A percentile compares a stretch with the other conserved stretches of the same genome.
phyloP scores from a whole-genome alignment of 2,797 vertebrate species.

The Urophycis tenuis region DNA sequence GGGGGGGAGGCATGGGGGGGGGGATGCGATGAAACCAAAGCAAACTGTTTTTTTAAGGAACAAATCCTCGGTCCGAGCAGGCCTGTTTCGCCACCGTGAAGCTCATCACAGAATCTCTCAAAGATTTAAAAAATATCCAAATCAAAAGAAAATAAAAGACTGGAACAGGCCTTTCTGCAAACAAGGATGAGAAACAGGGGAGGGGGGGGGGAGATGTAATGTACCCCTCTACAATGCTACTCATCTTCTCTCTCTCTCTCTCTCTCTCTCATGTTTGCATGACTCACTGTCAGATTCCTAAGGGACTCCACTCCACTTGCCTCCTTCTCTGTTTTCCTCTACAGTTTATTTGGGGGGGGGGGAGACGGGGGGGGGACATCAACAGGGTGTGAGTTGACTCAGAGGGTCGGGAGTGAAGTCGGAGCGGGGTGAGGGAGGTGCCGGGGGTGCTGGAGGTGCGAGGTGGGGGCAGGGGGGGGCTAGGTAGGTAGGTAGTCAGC shows the following conservation, averaged over 20 bases:
- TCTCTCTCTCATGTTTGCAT: conserved; percentile 68
- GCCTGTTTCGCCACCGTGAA: conserved; percentile 50
- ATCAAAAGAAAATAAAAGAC: conserved; percentile 34
- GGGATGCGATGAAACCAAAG: conserved; percentile 46
- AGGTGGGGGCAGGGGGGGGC: conserved; percentile 18
- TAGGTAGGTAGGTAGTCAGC: conserved; percentile 28
- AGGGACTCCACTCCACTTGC: conserved; percentile 31
- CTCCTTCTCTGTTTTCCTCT: conserved; percentile 67
- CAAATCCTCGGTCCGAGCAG: conserved; percentile 59
- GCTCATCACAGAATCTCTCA: conserved; percentile 42
- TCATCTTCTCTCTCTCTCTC: conserved; percentile 49
- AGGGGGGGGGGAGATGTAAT: conserved; percentile 41
- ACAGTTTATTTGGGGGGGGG: conserved; percentile 59
- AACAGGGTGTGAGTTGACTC: not conserved
- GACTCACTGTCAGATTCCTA: conserved; percentile 47
- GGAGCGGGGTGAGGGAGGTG: conserved; percentile 31
- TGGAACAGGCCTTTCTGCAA: conserved; percentile 63
- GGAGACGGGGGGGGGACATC: not conserved
- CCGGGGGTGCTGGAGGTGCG: conserved; percentile 12
- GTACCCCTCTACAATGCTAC: conserved; percentile 45
- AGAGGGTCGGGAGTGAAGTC: conserved; percentile 20
- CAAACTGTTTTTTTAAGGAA: conserved; percentile 22
- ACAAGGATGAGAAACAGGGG: not conserved
- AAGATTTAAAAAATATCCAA: conserved; percentile 39
- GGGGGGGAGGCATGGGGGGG: conserved; percentile 42